Percentiles rank a stretch among this genome's conserved stretches.
Evolutionary conservation across 2,113 vertebrate species (phyloP).

Genomic region (Strix aluco): DNA sequence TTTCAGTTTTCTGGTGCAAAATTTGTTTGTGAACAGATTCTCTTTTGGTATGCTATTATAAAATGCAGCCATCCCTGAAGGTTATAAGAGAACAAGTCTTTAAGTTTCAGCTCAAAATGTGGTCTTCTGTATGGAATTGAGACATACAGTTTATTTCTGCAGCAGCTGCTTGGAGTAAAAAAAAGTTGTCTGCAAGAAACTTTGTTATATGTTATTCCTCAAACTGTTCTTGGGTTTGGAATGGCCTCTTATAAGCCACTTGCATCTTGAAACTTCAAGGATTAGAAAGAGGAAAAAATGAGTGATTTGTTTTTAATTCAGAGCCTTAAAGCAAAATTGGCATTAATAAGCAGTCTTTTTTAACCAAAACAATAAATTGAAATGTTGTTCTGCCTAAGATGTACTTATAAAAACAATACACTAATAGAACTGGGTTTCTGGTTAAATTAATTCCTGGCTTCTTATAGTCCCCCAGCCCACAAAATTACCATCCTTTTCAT

Average conservation of each 20-base stretch:
- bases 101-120: neutral
- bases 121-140: neutral
- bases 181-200: neutral
- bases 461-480: neutral
- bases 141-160: neutral
- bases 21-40: neutral
- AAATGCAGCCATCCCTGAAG: neutral
- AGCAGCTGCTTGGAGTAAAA: neutral
- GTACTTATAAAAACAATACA: constrained; percentile 44
- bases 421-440: constrained; percentile 45
- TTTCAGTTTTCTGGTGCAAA: neutral
- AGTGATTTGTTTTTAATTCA: constrained; percentile 62
- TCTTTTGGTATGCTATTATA: neutral
- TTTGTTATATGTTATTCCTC: constrained; percentile 18
- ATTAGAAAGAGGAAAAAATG: constrained; percentile 46
- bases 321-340: constrained; percentile 54
- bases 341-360: constrained; percentile 52
- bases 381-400: constrained; percentile 32
- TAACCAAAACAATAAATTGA: constrained; percentile 55
- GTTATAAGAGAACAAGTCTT: neutral
- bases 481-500: constrained; percentile 58
- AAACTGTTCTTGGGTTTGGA: constrained; percentile 33
- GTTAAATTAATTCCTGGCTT: constrained; percentile 47
- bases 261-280: constrained; percentile 45
- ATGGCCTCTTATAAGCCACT: constrained; percentile 16